Evolutionary conservation across 2,797 vertebrate species (phyloP).

Genomic region (Staurois parvus): DNA sequence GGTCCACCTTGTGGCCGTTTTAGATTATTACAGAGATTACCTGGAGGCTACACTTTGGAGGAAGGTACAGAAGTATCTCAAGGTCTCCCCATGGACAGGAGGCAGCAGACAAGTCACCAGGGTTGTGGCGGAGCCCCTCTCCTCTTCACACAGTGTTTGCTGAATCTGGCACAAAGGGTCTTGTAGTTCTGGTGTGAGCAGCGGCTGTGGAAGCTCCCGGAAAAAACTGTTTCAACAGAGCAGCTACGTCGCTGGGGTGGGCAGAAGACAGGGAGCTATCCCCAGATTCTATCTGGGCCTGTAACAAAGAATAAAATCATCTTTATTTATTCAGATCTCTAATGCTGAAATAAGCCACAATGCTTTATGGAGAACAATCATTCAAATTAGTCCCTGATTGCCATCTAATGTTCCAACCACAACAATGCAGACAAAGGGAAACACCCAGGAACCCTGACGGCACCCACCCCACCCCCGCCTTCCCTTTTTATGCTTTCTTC

Average conservation of each 20-base stretch:
- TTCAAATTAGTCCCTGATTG: too few species aligned
- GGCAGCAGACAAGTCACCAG: conserved; percentile 69
- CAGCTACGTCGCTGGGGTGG: conserved; percentile 71
- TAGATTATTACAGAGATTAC: neutral
- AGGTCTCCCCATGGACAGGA: conserved; percentile 44
- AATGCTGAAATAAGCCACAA: too few species aligned
- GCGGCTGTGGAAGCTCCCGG: conserved; percentile 68
- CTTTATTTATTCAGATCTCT: too few species aligned
- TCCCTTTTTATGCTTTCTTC: too few species aligned
- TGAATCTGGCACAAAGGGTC: conserved; percentile 70
- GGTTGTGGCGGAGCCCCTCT: conserved; percentile 60
- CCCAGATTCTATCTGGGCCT: conserved; percentile 59
- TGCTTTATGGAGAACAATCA: too few species aligned
- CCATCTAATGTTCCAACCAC: too few species aligned
- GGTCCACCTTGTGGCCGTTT: conserved; percentile 1
- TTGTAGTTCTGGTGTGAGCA: conserved; percentile 69
- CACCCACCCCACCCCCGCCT: too few species aligned
- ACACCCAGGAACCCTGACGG: too few species aligned
- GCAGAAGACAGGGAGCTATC: conserved; percentile 49
- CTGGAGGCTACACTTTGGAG: conserved; percentile 62
- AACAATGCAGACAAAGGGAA: too few species aligned
- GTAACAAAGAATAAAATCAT: neutral
- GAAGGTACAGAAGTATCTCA: conserved; percentile 71
- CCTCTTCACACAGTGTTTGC: conserved; percentile 48
- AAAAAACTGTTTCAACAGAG: conserved; percentile 74